These are phyloP conservation scores for Urocynchramus pylzowi DNA, from an alignment of 2,113 vertebrate genomes.

Conservation along the genomic window DNA sequence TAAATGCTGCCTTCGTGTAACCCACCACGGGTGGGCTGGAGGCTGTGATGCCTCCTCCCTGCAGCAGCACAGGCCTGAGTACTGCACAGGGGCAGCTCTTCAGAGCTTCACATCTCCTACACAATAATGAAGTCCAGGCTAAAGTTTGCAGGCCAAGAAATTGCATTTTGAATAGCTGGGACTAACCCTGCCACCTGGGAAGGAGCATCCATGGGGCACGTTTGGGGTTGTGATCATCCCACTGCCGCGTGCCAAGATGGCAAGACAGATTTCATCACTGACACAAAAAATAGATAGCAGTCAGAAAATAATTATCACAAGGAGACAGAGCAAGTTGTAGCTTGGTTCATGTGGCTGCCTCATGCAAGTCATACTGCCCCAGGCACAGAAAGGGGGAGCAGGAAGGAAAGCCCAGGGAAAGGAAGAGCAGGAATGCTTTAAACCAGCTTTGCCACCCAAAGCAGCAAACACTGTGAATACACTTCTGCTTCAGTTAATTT, in stretches of 20 bases:
- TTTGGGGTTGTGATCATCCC: neutral
- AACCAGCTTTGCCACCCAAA: neutral
- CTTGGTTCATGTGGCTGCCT: neutral
- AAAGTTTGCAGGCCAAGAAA: neutral
- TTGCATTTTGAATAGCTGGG: neutral
- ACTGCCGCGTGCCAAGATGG: neutral
- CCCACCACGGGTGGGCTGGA: neutral
- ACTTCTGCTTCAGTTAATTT: neutral
- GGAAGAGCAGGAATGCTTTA: neutral
- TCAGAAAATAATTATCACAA: neutral
- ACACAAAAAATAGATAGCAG: neutral
- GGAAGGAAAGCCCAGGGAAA: neutral
- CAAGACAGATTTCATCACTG: neutral
- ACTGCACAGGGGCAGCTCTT: neutral
- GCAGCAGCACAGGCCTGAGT: neutral
- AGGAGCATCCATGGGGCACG: neutral
- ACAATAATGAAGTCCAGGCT: neutral
- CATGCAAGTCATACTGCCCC: neutral
- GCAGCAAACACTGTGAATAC: neutral
- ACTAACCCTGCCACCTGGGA: neutral
- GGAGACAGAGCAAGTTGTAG: neutral
- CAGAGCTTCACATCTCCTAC: neutral
- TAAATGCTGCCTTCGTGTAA: neutral
- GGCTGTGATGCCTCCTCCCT: fast-evolving
- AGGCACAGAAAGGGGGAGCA: neutral